Evolutionary conservation across 2,888 invertebrate species (phyloP).

Genomic region (Iphiclides podalirius): DNA sequence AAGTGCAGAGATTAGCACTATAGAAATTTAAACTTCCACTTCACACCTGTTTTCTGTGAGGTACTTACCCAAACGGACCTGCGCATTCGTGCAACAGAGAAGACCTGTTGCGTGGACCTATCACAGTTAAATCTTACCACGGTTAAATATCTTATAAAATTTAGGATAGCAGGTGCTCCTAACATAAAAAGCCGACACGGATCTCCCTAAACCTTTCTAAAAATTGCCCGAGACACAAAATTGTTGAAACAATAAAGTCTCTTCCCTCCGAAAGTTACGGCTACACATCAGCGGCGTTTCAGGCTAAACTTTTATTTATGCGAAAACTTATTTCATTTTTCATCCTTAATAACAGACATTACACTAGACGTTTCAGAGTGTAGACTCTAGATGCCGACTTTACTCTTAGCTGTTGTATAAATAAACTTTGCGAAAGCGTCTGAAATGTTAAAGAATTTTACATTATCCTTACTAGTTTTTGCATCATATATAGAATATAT

Average conservation of each 20-base stretch:
- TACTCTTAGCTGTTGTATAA: slow-evolving; percentile 30
- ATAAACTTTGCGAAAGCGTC: neutral
- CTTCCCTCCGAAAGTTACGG: slow-evolving; percentile 49
- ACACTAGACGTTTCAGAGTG: slow-evolving; percentile 45
- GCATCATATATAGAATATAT: neutral
- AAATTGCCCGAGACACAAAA: slow-evolving; percentile 24
- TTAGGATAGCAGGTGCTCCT: too few relatives aligned
- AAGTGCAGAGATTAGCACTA: too few relatives aligned
- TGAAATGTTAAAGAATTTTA: neutral
- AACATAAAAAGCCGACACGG: too few relatives aligned
- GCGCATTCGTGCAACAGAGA: too few relatives aligned
- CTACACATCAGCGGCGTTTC: slow-evolving; percentile 50
- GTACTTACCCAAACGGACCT: too few relatives aligned
- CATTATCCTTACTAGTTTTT: neutral
- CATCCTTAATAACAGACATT: slow-evolving; percentile 38
- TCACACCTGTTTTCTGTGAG: too few relatives aligned
- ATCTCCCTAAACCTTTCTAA: neutral
- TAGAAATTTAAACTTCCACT: too few relatives aligned
- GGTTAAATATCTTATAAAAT: too few relatives aligned
- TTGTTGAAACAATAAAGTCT: slow-evolving; percentile 37
- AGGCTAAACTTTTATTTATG: slow-evolving; percentile 71
- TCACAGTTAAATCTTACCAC: too few relatives aligned
- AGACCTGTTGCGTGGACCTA: too few relatives aligned
- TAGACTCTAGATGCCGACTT: slow-evolving; percentile 38
- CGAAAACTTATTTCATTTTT: slow-evolving; percentile 73